phyloP scores from a whole-genome alignment of 1,140 invertebrate genomes.

The Lepidurus arcticus region DNA sequence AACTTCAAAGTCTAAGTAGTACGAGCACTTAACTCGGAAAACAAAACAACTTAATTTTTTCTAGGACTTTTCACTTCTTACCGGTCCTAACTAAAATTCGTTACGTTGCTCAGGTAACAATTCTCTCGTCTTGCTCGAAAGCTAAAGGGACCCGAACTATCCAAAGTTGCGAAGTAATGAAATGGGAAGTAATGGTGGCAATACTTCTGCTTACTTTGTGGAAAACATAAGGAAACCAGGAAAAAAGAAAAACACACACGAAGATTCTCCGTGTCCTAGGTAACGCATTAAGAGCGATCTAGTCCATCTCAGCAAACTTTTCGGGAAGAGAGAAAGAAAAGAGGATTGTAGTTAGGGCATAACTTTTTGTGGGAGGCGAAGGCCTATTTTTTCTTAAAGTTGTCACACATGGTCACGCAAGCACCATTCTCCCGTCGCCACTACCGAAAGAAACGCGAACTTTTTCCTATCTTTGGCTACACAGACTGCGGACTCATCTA shows the following conservation, averaged over 20 bases:
- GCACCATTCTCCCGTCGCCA: not conserved
- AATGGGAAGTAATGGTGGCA: not conserved
- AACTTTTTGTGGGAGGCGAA: not conserved
- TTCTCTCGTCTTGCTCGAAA: not conserved
- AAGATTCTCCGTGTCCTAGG: not conserved
- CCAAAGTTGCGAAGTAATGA: not conserved
- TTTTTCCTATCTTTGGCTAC: no score
- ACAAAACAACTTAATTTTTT: not conserved
- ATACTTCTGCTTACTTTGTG: not conserved
- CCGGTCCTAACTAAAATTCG: not conserved
- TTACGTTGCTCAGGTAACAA: constrained; percentile 7
- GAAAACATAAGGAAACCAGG: not conserved
- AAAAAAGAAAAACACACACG: not conserved
- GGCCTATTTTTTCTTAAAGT: not conserved
- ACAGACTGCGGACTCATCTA: no score
- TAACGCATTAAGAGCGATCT: constrained; percentile 14
- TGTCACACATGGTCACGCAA: not conserved
- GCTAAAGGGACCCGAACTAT: not conserved
- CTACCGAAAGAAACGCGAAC: no score
- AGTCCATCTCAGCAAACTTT: not conserved
- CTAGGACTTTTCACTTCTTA: not conserved
- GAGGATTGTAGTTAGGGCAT: not conserved
- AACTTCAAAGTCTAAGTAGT: no score
- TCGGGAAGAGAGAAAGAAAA: not conserved
- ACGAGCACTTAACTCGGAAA: not conserved